Evolutionary conservation across 2,797 vertebrate genomes (phyloP), one percentile per base, ranked within the genome.

Genomic region (Sebastes steindachneri): DNA sequence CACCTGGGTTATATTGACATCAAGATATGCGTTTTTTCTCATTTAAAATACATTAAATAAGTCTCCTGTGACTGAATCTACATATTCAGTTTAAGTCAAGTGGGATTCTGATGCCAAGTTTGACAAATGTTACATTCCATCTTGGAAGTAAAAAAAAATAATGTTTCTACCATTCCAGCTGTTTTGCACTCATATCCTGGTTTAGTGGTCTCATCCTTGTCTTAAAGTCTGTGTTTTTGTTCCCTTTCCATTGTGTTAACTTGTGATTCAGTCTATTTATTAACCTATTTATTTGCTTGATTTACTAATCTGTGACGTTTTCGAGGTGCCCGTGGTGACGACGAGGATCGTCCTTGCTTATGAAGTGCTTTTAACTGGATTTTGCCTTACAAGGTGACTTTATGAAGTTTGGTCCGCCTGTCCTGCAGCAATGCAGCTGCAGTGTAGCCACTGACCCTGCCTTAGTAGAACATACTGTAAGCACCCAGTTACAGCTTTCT

Each of bases 251-350:
- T 3, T 33, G 19, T 41, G 15, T 69, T 58, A 25, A 4, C 54
- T 51, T 76, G 37, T 77, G 54, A 69, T 59, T 87, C 0, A 3
- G 45, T 31, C 11, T 89, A 86, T 87, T 89, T 89, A 88, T 88
- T 58, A 68, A 80, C 7, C 48, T 83, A 77, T 84, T 88, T 90
- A 86, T 89, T 82, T 86, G 29, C 54, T 67, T 57, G 29, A 68
- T 58, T 79, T 28, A 4, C 33, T 59, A 41, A 65, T 69, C 59
- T 8, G 59, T 67, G 54, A 26, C 26, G 28, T 71, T n/a, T 45
- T 73, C 9, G 15, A n/a, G 17, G 63, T 86, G 33, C 33, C 9
- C 37, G 15, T 19, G 65, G 25, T 58, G 78, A 67, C 10, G 11
- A 29, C 29, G 25, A 63, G 59, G 21, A 25, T 25, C 3, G 17